Conservation (phyloP, 2,797 vertebrate species). For the Ibycter americanus region DNA sequence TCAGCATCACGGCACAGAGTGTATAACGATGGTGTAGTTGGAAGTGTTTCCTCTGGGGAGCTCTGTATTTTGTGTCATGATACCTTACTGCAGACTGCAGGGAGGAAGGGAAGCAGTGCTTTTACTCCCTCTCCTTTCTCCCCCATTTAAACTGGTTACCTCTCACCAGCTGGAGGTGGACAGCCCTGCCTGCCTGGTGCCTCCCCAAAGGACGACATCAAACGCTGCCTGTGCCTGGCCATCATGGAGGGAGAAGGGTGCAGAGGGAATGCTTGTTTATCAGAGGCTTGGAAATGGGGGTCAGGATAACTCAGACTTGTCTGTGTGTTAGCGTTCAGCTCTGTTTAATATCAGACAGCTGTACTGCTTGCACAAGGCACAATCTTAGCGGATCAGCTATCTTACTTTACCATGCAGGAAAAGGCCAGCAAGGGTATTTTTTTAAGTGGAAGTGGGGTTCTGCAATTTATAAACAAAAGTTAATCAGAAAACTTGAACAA, state of each 20-base stretch:
- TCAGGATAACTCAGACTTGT: conserved; percentile 48
- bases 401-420: background rate
- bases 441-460: background rate
- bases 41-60: background rate
- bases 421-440: background rate
- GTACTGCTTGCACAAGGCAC: conserved; percentile 27
- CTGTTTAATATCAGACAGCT: conserved; percentile 71
- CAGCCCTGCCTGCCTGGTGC: background rate
- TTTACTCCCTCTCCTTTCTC: background rate
- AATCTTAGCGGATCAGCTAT: conserved; percentile 26
- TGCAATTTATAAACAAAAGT: background rate
- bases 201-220: background rate
- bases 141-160: background rate
- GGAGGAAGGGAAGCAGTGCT: background rate
- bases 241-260: background rate
- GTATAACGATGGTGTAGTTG: background rate
- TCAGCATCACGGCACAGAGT: background rate
- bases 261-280: conserved; percentile 58
- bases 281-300: conserved; percentile 45
- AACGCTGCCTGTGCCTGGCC: background rate
- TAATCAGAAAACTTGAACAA: background rate
- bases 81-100: background rate
- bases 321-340: conserved; percentile 50
- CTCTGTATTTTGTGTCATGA: background rate
- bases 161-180: background rate